phyloP scores from a whole-genome alignment of 2,888 invertebrate genomes.

The Scelioninae gen. 1 region DNA sequence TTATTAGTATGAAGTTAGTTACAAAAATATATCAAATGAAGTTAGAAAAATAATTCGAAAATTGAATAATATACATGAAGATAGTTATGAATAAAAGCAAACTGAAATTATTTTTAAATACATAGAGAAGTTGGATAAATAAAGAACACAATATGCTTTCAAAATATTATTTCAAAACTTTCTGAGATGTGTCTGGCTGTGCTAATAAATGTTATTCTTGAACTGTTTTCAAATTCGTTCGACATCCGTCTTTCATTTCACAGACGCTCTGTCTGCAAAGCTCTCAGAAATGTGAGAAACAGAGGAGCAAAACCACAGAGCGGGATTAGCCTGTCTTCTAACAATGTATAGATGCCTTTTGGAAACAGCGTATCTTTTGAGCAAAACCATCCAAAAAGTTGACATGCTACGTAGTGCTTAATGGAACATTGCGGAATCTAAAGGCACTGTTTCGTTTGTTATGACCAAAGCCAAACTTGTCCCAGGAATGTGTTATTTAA shows the following conservation, averaged over 20 bases:
- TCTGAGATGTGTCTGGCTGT: not conserved
- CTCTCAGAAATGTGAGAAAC: slow-evolving; percentile 54
- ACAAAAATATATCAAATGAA: too few relatives aligned
- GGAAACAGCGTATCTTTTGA: slow-evolving; percentile 53
- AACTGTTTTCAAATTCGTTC: slow-evolving; percentile 24
- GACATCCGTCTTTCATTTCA: slow-evolving; percentile 17
- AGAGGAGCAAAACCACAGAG: slow-evolving; percentile 46
- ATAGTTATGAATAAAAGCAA: too few relatives aligned
- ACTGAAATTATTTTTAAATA: too few relatives aligned
- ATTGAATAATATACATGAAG: too few relatives aligned
- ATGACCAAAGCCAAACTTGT: slow-evolving; percentile 53
- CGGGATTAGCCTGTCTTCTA: slow-evolving; percentile 57
- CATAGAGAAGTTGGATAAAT: too few relatives aligned
- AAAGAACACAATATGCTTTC: too few relatives aligned
- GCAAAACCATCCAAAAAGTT: slow-evolving; percentile 54
- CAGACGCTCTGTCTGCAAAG: slow-evolving; percentile 27
- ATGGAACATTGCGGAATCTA: slow-evolving; percentile 44
- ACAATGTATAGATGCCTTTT: slow-evolving; percentile 57
- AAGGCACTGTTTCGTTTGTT: slow-evolving; percentile 59
- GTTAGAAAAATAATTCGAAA: too few relatives aligned
- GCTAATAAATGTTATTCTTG: slow-evolving; percentile 22
- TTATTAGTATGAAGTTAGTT: too few relatives aligned
- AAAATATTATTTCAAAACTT: too few relatives aligned
- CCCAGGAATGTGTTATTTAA: slow-evolving; percentile 59
- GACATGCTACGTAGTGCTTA: slow-evolving; percentile 47